Base-by-base conservation (phyloP, 2,888 invertebrate genomes). In the Diloba caeruleocephala region DNA sequence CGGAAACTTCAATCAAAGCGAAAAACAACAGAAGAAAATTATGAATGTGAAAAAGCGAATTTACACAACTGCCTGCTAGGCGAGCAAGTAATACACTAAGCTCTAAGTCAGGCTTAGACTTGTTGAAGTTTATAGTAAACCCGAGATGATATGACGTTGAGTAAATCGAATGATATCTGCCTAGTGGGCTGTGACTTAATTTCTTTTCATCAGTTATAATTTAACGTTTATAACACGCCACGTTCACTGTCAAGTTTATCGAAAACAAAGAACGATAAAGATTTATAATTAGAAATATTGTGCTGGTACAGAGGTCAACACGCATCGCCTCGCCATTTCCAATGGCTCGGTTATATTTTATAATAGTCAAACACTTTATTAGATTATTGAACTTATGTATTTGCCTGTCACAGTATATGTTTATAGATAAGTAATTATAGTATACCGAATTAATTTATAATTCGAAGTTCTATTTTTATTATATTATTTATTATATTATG, bases 231-330 rank as follows among this genome's bases (percentile, higher is more conserved):
- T n/a, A n/a, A 37, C 55, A 10, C 26, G n/a, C 25, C 39, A 36
- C 46, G 41, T 63, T 58, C 61, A 64, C 44, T 60, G 71, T 75
- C 68, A 74, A 68, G 68, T 78, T 74, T 70, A 70, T 73, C 71
- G 48, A 52, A 69, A 61, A 71, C 62, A 72, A 71, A 63, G 57
- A 62, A 48, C 43, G 70, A 71, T 72, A 71, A 72, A 58, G 76
- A 78, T 75, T 69, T 87, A 89, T 89, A 82, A 88, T 85, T 89
- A 89, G 89, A 87, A 80, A 79, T 79, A 82, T 82, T 79, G 80
- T 74, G 55, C 23, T 70, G 68, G 80, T 71, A 64, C 79, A 76
- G 84, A 84, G 90, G 88, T 89, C 89, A 88, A 79, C 74, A 82
- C 72, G 80, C 79, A 77, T 64, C 69, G 74, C 62, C 74, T 76